These are phyloP conservation scores for Caenorhabditis uteleia DNA, from an alignment of 2,888 invertebrate species.

Conservation along the genomic window DNA sequence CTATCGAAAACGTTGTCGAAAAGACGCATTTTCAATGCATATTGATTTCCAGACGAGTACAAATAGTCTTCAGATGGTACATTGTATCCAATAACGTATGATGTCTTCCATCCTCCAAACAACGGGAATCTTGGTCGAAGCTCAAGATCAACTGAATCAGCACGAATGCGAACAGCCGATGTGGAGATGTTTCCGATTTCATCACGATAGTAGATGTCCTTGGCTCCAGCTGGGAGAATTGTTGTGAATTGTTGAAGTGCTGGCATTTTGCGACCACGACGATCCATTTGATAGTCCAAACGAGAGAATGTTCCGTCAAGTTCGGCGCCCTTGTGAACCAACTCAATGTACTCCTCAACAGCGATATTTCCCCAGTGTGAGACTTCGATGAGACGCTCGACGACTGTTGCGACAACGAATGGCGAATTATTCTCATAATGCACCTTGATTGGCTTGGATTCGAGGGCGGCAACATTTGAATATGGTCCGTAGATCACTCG, in stretches of 20 bases:
- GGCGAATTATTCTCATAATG: constrained; percentile 97
- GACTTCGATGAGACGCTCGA: constrained; percentile 88
- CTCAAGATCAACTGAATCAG: constrained; percentile 92
- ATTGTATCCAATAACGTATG: constrained; percentile 94
- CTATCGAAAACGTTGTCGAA: constrained; percentile 96
- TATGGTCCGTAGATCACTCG: constrained; percentile 89
- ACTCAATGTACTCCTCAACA: constrained; percentile 89
- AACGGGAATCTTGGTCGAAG: constrained; percentile 94
- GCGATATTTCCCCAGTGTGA: constrained; percentile 97
- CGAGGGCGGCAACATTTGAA: constrained; percentile 77
- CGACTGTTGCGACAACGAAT: constrained; percentile 85
- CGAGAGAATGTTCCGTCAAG: constrained; percentile 84
- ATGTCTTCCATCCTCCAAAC: constrained; percentile 98
- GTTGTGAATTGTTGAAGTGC: constrained; percentile 89
- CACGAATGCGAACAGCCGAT: constrained; percentile 85
- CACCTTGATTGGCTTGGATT: constrained; percentile 77
- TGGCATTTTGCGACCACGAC: constrained; percentile 81
- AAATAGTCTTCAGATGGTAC: constrained; percentile 96
- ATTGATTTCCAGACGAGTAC: constrained; percentile 77
- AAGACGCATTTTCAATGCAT: constrained; percentile 86
- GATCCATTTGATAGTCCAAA: constrained; percentile 93
- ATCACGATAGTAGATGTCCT: constrained; percentile 94
- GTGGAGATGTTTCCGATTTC: constrained; percentile 98
- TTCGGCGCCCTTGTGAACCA: constrained; percentile 89
- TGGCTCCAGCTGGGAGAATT: constrained; percentile 81